phyloP scores from a whole-genome alignment of 1,140 invertebrate genomes.

The Pseudomyrmex gracilis region DNA sequence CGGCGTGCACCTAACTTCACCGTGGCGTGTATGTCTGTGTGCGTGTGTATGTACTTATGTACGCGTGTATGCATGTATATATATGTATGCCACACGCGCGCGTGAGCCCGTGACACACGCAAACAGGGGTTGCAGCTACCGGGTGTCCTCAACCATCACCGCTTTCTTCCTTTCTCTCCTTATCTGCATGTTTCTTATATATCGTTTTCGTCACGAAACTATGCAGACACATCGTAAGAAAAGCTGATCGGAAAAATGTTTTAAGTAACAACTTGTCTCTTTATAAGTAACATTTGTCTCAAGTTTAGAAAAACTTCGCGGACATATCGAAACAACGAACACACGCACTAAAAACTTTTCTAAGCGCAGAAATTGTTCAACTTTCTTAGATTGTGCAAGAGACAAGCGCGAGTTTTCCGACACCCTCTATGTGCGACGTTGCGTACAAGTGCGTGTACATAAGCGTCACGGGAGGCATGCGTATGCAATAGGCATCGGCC shows the following conservation, averaged over 20 bases:
- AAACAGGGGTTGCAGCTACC: conserved; percentile 54
- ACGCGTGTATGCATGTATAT: neutral
- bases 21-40: conserved; percentile 32
- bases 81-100: conserved; percentile 4
- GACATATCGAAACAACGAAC: too few species aligned
- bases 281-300: neutral
- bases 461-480: conserved; percentile 59
- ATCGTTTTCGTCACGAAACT: neutral
- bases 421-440: conserved; percentile 69
- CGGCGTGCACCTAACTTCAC: conserved; percentile 79
- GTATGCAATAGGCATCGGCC: conserved; percentile 76
- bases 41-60: neutral
- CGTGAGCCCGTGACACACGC: conserved; percentile 47
- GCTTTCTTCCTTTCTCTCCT: neutral
- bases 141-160: conserved; percentile 42
- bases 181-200: neutral
- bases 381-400: neutral
- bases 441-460: conserved; percentile 51
- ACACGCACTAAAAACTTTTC: too few species aligned
- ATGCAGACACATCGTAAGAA: neutral
- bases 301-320: too few species aligned
- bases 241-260: neutral
- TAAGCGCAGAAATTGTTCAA: too few species aligned
- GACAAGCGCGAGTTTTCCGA: neutral
- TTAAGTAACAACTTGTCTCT: neutral